Evolutionary conservation across 1,140 invertebrate genomes (phyloP), one percentile per base, ranked within the genome.

Genomic region (Aphidius gifuensis): DNA sequence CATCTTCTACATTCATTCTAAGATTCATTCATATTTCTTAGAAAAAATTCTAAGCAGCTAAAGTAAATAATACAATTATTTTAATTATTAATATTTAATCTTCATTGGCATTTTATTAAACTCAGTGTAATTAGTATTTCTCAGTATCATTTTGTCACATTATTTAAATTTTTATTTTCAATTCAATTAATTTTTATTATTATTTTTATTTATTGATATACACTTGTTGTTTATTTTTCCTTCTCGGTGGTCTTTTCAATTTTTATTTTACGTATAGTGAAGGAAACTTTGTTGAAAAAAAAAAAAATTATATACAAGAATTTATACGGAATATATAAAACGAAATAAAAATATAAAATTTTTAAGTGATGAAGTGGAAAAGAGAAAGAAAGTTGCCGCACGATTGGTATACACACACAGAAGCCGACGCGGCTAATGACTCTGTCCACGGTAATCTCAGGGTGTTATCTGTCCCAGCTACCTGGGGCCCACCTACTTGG

Each of bases 361-460:
- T 32, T 60, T 42, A 47, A 58, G 7, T 32, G 45, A 42, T 11
- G 45, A 58, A 47, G 49, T 48, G 40, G 38, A 47, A 68, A 68
- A 67, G 66, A 68, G 69, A 70, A 65, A 67, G 66, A 67, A 67
- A 67, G 69, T 68, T 69, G 65, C 64, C 74, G n/a, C 40, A 55
- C 23, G 23, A 32, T 32, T n/a, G 1, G 5, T 39, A 55, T 42
- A 67, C 69, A 66, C 65, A 80, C 77, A 80, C 78, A 80, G 78
- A 78, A 81, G 78, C 79, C 78, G 77, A 79, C 77, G 72, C 71
- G 72, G 78, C 78, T 81, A 81, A 81, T 81, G 79, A 81, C 79
- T 81, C 77, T 81, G 79, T 81, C 77, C 74, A 73, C 67, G 73
- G 74, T 81, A 81, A 81, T 81, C 79, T 80, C 71, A 66, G 71